phyloP scores from a whole-genome alignment of 37 sponge, comb jelly and placozoan genomes.

The Eunapius fragilis region DNA sequence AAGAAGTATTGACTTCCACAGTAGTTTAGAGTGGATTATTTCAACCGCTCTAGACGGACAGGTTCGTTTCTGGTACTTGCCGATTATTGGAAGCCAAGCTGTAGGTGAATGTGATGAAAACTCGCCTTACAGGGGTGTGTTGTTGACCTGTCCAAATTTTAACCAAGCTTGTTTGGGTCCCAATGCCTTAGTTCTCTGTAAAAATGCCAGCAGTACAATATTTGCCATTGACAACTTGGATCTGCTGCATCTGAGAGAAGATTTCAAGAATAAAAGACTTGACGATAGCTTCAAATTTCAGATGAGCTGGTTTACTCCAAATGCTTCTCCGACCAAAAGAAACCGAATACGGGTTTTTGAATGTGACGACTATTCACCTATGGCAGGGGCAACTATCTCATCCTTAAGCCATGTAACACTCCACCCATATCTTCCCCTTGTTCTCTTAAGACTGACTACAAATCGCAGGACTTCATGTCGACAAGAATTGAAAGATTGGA shows the following conservation, averaged over 20 bases:
- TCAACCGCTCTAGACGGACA: conserved; percentile 2
- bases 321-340: not conserved
- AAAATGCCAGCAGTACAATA: not conserved
- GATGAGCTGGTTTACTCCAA: conserved; percentile 21
- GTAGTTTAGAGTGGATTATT: not conserved
- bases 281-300: conserved; percentile 24
- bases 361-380: conserved; percentile 10
- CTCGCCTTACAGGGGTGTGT: not conserved
- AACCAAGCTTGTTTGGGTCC: not conserved
- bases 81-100: not conserved
- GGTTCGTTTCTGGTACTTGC: conserved; percentile 34
- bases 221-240: conserved; percentile 32
- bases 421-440: not conserved
- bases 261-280: not conserved
- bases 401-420: not conserved
- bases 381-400: not conserved
- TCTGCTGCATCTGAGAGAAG: not conserved
- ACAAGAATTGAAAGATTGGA: conserved; percentile 41
- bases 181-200: not conserved
- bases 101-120: not conserved
- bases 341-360: conserved; percentile 11
- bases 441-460: conserved; percentile 13
- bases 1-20: conserved; percentile 6
- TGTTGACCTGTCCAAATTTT: conserved; percentile 34
- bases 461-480: not conserved